Conservation (phyloP, 2,113 vertebrate genomes). For the Felis chaus region DNA sequence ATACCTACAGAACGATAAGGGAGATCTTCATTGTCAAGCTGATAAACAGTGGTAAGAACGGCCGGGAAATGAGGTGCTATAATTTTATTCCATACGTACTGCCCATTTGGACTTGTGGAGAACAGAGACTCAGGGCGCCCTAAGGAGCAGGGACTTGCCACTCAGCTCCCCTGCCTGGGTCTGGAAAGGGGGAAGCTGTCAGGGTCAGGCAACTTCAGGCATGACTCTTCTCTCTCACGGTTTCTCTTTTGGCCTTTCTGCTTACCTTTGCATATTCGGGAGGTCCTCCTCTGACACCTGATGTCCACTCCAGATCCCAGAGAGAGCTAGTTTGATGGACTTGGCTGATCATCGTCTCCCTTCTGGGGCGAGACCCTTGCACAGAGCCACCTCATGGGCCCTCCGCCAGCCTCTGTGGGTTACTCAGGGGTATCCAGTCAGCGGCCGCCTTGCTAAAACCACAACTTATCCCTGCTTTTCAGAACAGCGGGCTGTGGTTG, state of each 20-base stretch:
- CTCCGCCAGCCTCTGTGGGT: not conserved
- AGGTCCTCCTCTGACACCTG: not conserved
- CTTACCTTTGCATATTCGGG: not conserved
- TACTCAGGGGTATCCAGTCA: not conserved
- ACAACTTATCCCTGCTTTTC: not conserved
- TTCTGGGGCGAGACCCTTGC: not conserved
- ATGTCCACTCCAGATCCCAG: not conserved
- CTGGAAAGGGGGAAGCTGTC: not conserved
- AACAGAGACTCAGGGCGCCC: not conserved
- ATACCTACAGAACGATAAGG: not conserved
- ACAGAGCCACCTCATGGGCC: not conserved
- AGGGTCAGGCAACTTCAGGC: not conserved
- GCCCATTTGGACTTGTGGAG: not conserved
- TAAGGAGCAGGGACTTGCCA: not conserved
- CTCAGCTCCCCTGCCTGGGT: not conserved
- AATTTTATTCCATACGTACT: not conserved
- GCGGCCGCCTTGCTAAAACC: not conserved
- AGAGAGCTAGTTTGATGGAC: not conserved
- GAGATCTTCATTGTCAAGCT: not conserved
- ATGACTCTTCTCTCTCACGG: not conserved
- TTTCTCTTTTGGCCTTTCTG: not conserved
- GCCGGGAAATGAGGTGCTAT: not conserved
- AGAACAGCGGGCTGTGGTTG: not conserved
- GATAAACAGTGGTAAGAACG: not conserved
- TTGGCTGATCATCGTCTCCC: not conserved